A percentile compares a stretch with the other conserved stretches of the same genome.
Evolutionary conservation across 2,797 vertebrate species (phyloP).

Genomic region (Urocyon cinereoargenteus): DNA sequence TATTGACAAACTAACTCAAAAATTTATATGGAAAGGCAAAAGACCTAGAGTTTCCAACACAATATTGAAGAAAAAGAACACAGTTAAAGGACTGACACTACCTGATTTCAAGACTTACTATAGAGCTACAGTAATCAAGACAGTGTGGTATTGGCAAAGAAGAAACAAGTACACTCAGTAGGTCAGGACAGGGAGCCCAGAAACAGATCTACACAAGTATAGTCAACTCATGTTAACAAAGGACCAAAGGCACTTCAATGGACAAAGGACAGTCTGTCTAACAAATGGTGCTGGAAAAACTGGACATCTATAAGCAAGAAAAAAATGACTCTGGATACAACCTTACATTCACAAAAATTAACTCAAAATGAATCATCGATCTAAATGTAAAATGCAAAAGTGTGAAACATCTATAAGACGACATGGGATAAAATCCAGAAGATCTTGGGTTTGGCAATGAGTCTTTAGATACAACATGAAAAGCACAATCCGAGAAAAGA

Average conservation of each 20-base stretch:
- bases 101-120: too few relatives aligned
- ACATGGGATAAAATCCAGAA: not conserved
- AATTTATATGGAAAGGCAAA: too few relatives aligned
- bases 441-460: not conserved
- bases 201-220: not conserved
- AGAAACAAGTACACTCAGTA: too few relatives aligned
- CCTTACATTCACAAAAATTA: not conserved
- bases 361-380: not conserved
- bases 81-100: too few relatives aligned
- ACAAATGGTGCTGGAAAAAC: not conserved
- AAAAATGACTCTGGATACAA: not conserved
- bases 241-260: not conserved
- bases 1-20: too few relatives aligned
- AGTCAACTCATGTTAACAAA: not conserved
- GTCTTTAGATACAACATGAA: not conserved
- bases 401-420: not conserved
- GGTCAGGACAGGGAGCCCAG: too few relatives aligned
- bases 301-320: not conserved
- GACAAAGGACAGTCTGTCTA: not conserved
- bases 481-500: not conserved
- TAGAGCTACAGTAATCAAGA: too few relatives aligned
- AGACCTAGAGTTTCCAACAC: too few relatives aligned
- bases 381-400: not conserved
- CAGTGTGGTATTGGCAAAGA: too few relatives aligned
- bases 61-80: too few relatives aligned